Conservation (phyloP, 2,888 invertebrate species). For the Gastrophysa polygoni region DNA sequence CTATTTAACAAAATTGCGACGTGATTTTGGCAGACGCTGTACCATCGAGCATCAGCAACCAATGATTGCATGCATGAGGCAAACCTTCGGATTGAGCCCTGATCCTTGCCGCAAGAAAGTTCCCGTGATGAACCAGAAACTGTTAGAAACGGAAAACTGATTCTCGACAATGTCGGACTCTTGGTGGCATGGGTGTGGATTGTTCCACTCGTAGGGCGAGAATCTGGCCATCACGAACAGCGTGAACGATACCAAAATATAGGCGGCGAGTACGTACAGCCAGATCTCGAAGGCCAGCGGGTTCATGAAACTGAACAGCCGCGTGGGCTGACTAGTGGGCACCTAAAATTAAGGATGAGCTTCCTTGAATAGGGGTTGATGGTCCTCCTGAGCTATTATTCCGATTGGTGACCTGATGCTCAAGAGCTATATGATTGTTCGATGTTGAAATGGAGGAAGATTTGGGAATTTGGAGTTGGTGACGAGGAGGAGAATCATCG, state of each 20-base stretch:
- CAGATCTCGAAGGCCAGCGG: constrained; percentile 96
- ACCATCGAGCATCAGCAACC: too few relatives aligned
- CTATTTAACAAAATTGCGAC: too few relatives aligned
- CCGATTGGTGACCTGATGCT: too few relatives aligned
- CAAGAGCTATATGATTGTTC: too few relatives aligned
- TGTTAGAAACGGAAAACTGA: constrained; percentile 95
- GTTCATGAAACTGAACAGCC: constrained; percentile 94
- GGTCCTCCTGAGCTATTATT: too few relatives aligned
- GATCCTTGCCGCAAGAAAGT: constrained; percentile 87
- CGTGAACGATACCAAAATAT: constrained; percentile 90
- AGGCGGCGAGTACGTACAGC: constrained; percentile 93
- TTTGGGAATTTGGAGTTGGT: too few relatives aligned
- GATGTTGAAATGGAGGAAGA: too few relatives aligned
- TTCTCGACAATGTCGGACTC: constrained; percentile 89
- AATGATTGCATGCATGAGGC: constrained; percentile 24
- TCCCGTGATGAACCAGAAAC: constrained; percentile 90
- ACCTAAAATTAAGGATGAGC: constrained; percentile 67
- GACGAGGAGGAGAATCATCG: too few relatives aligned
- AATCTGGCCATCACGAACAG: constrained; percentile 96
- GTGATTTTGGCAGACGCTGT: too few relatives aligned
- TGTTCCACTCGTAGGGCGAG: constrained; percentile 95
- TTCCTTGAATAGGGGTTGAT: too few relatives aligned
- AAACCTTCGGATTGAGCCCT: constrained; percentile 82
- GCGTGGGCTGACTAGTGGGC: constrained; percentile 85
- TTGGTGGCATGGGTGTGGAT: constrained; percentile 78